A percentile compares a stretch with the other conserved stretches of the same genome.
phyloP scores from a whole-genome alignment of 1,140 invertebrate species.

The Drosophila lini region DNA sequence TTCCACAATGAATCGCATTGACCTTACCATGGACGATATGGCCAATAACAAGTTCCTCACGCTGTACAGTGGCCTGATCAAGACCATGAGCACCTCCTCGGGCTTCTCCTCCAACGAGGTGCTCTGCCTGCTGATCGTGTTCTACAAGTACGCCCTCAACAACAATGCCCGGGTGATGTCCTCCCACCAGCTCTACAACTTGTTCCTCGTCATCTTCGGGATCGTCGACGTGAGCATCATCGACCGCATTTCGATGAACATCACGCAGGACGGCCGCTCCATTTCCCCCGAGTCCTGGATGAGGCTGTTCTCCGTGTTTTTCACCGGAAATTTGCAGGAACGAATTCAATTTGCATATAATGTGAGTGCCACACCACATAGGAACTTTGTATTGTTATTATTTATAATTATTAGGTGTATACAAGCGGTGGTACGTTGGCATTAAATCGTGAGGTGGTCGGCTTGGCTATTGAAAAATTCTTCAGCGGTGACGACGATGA shows the following conservation, averaged over 20 bases:
- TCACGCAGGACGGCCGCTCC: conserved; percentile 63
- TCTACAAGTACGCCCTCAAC: conserved; percentile 73
- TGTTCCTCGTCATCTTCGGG: conserved; percentile 68
- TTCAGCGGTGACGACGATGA: conserved; percentile 76
- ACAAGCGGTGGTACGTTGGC: conserved; percentile 44
- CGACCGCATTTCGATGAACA: conserved; percentile 69
- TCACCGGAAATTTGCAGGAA: conserved; percentile 54
- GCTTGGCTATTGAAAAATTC: conserved; percentile 69
- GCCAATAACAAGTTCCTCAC: conserved; percentile 77
- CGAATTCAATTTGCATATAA: conserved; percentile 67
- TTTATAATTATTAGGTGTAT: conserved; percentile 51
- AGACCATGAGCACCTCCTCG: conserved; percentile 38
- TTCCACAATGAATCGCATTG: conserved; percentile 71
- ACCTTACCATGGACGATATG: conserved; percentile 74
- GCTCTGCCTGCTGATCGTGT: conserved; percentile 68
- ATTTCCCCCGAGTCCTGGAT: conserved; percentile 72
- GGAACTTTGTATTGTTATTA: neutral
- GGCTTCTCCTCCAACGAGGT: conserved; percentile 66
- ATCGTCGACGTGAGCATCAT: conserved; percentile 73
- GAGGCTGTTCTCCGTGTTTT: conserved; percentile 66
- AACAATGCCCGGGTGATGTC: conserved; percentile 72
- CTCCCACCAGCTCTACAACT: conserved; percentile 67
- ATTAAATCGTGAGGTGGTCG: conserved; percentile 71
- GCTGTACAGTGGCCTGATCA: conserved; percentile 54
- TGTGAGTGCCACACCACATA: conserved; percentile 17